Evolutionary conservation across 2,888 invertebrate species (phyloP).

Genomic region (Lepidonotus clava): DNA sequence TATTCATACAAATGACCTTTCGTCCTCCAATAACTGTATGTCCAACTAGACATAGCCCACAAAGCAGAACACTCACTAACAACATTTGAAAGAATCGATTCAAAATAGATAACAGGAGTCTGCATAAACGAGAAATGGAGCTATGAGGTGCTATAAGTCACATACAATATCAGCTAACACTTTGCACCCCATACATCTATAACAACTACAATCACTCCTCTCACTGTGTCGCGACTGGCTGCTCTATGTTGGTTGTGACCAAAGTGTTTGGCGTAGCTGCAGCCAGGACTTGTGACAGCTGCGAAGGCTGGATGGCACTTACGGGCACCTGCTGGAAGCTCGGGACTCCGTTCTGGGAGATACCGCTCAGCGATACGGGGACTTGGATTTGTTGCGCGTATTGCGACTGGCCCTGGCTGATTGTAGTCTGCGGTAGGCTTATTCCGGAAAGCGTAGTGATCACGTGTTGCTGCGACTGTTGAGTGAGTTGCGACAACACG

Average conservation of each 20-base stretch:
- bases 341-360: slow-evolving; percentile 22
- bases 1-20: not conserved
- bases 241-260: slow-evolving; percentile 16
- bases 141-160: not conserved
- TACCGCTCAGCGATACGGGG: slow-evolving; percentile 2
- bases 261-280: slow-evolving; percentile 16
- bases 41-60: not conserved
- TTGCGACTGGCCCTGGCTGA: not conserved
- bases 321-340: slow-evolving; percentile 30
- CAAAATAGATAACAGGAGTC: slow-evolving; percentile 31
- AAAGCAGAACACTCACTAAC: not conserved
- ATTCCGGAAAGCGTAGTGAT: slow-evolving; percentile 17
- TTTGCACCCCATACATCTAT: no score
- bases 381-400: slow-evolving; percentile 40
- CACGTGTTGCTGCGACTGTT: slow-evolving; percentile 26
- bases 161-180: not conserved
- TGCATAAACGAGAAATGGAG: not conserved
- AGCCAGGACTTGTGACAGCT: slow-evolving; percentile 38
- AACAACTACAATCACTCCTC: no score
- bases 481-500: slow-evolving; percentile 6
- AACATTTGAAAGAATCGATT: slow-evolving; percentile 27
- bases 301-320: slow-evolving; percentile 12
- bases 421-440: not conserved
- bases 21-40: not conserved
- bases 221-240: slow-evolving; percentile 42